Percentiles rank a stretch among this genome's conserved stretches.
phyloP scores from a whole-genome alignment of 2,888 invertebrate species.

The Torymus aiolomorphi region DNA sequence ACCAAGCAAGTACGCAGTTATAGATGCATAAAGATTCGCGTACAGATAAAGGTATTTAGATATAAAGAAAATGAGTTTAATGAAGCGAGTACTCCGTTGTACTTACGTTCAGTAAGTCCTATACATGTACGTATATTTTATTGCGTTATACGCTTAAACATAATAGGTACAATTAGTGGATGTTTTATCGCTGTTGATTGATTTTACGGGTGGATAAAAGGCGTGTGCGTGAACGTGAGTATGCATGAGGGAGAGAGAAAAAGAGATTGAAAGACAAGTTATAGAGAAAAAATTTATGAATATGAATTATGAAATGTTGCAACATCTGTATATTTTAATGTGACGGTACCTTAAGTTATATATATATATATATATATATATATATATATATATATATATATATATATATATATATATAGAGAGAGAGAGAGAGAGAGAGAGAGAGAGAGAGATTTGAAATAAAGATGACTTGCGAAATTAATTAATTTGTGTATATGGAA shows the following conservation, averaged over 20 bases:
- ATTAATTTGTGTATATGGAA: neutral
- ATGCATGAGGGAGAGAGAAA: constrained; percentile 16
- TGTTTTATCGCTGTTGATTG: constrained; percentile 56
- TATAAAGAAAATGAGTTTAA: constrained; percentile 27
- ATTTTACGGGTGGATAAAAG: constrained; percentile 35
- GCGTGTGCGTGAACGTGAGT: constrained; percentile 7
- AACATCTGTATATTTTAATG: constrained; percentile 59
- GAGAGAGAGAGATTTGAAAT: too few relatives aligned
- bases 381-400: too few relatives aligned
- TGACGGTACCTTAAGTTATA: constrained; percentile 58
- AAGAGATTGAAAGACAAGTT: constrained; percentile 43
- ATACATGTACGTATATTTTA: constrained; percentile 45
- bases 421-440: too few relatives aligned
- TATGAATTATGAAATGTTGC: constrained; percentile 56
- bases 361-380: too few relatives aligned
- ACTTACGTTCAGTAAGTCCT: constrained; percentile 53
- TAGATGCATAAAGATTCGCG: constrained; percentile 44
- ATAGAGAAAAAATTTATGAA: constrained; percentile 53
- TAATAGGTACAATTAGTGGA: constrained; percentile 44
- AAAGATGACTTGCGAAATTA: constrained; percentile 53
- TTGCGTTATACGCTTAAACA: constrained; percentile 57
- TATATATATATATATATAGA: too few relatives aligned
- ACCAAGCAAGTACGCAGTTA: constrained; percentile 43
- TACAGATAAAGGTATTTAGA: constrained; percentile 45
- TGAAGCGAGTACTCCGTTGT: constrained; percentile 41